Evolutionary conservation across 2,888 invertebrate genomes (phyloP), one percentile per base, ranked within the genome.

Genomic region (Gastracanthus pulcherrimus): DNA sequence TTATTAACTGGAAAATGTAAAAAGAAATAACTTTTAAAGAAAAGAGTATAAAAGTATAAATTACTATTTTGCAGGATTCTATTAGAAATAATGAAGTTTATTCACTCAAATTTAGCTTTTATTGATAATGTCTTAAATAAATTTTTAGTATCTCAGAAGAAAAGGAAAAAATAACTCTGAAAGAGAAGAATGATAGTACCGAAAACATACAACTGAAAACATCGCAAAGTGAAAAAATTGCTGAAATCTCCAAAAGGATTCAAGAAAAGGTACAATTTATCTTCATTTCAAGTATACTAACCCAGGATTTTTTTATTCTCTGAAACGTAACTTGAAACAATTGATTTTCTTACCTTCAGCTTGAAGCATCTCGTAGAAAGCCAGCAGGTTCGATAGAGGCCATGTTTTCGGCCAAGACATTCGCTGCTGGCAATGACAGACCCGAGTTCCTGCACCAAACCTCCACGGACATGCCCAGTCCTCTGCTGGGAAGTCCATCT

Each of bases 221-320:
- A 16, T 91, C 92, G 19, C 92, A 93, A 60, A 93, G 93, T 85
- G 92, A 93, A 26, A 94, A 93, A 87, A 93, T 94, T 69, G 93
- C 93, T 2, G 93, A 93, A 89, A 89, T 94, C 76, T 93, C 93
- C 76, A 91, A 92, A 85, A 92, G 92, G n/a, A 94, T 94, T 45
- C 93, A 94, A 87, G 91, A 92, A 5, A 93, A 94, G 88, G 90
- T 94, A 84, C 91, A 91, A 38, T 34, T 48, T 45, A 29, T 64
- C 0, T 23, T 26, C 7, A 36, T 45, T 76, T n/a, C 23, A 48
- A 48, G 6, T 70, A 62, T 60, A 34, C n/a, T n/a, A n/a, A n/a
- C n/a, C n/a, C n/a, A 38, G 45, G 67, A 69, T 11, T 71, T 29
- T 67, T 71, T 69, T 3, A 38, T 26, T n/a, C n/a, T n/a, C 13